phyloP scores from a whole-genome alignment of 2,888 invertebrate genomes.

The Chironomus riparius region DNA sequence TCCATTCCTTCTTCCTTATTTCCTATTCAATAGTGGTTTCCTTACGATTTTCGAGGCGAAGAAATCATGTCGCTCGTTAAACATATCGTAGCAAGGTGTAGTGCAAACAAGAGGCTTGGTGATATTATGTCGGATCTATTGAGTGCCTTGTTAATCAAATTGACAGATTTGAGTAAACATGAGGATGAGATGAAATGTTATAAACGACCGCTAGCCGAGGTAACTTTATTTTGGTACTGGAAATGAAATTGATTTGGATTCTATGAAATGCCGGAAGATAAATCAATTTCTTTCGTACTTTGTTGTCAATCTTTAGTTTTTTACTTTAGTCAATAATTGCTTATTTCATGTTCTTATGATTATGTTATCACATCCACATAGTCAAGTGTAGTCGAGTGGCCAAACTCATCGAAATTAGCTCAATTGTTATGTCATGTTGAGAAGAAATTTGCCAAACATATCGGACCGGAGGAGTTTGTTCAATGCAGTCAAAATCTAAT shows the following conservation, averaged over 20 bases:
- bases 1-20: not conserved
- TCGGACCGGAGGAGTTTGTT: slow-evolving; percentile 42
- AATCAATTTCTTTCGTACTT: not conserved
- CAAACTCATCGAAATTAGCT: slow-evolving; percentile 41
- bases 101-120: slow-evolving; percentile 40
- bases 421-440: slow-evolving; percentile 42
- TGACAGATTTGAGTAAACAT: slow-evolving; percentile 41
- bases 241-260: not conserved
- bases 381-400: slow-evolving; percentile 30
- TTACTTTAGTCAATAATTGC: not conserved
- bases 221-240: not conserved
- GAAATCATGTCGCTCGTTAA: slow-evolving; percentile 44
- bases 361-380: too few relatives aligned
- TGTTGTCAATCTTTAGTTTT: too few relatives aligned
- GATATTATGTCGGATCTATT: slow-evolving; percentile 42
- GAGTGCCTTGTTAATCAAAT: slow-evolving; percentile 44
- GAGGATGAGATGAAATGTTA: slow-evolving; percentile 19
- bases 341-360: too few relatives aligned
- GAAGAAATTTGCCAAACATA: slow-evolving; percentile 41
- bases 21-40: slow-evolving; percentile 32
- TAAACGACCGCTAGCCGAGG: not conserved
- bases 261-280: not conserved
- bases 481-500: slow-evolving; percentile 39
- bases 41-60: slow-evolving; percentile 43
- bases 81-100: slow-evolving; percentile 44